phyloP scores from a whole-genome alignment of 1,140 invertebrate species.

The Carposina sasakii region DNA sequence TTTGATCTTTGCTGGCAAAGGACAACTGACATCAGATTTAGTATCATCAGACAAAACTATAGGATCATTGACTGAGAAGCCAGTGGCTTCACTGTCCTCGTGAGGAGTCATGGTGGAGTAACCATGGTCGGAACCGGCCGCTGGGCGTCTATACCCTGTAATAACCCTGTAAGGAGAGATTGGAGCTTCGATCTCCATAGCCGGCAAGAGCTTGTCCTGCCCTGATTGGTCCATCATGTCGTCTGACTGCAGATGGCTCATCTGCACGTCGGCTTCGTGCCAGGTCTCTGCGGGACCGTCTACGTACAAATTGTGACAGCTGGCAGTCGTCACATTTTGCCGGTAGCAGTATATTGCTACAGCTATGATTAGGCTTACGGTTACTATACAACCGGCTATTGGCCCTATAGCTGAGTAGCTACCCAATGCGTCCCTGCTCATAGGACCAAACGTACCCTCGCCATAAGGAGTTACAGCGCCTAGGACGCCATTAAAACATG shows the following conservation, averaged over 20 bases:
- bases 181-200: constrained; percentile 75
- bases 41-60: constrained; percentile 75
- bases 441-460: constrained; percentile 75
- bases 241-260: constrained; percentile 62
- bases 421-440: constrained; percentile 69
- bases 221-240: constrained; percentile 67
- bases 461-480: constrained; percentile 88
- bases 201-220: constrained; percentile 75
- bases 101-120: constrained; percentile 97
- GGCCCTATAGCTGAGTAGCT: constrained; percentile 77
- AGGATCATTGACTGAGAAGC: constrained; percentile 79
- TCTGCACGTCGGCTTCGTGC: constrained; percentile 64
- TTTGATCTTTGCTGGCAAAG: constrained; percentile 75
- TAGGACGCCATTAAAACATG: constrained; percentile 90
- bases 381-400: constrained; percentile 76
- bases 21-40: constrained; percentile 76
- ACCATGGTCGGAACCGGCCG: constrained; percentile 92
- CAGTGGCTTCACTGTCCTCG: constrained; percentile 87
- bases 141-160: constrained; percentile 84
- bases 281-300: constrained; percentile 69
- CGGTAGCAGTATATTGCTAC: constrained; percentile 79
- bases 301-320: constrained; percentile 70
- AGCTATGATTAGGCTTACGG: constrained; percentile 75
- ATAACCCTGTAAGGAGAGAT: constrained; percentile 92
- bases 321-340: constrained; percentile 74